These are phyloP conservation scores for Zygogramma bicolorata DNA, from an alignment of 2,888 invertebrate genomes.

Conservation along the genomic window DNA sequence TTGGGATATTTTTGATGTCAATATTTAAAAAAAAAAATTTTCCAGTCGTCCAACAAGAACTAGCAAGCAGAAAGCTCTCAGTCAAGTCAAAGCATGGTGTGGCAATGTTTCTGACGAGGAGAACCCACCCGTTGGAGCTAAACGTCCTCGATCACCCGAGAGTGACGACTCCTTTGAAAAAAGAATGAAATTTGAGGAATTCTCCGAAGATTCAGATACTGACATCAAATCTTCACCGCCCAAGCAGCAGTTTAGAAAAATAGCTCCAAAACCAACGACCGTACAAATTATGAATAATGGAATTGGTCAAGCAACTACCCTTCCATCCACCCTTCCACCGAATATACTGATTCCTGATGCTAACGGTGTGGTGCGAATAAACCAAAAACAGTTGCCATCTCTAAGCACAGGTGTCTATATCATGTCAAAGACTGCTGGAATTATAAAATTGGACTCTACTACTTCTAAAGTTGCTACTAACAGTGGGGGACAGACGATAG, in stretches of 20 bases:
- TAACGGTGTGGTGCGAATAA: slow-evolving; percentile 81
- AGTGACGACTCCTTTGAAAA: slow-evolving; percentile 65
- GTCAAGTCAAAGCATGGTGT: slow-evolving; percentile 88
- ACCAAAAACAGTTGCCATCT: slow-evolving; percentile 79
- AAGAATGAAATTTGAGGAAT: slow-evolving; percentile 62
- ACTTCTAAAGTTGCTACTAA: slow-evolving; percentile 57
- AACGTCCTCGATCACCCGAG: slow-evolving; percentile 49
- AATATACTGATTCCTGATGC: slow-evolving; percentile 69
- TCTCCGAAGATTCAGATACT: slow-evolving; percentile 59
- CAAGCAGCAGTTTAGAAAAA: slow-evolving; percentile 28
- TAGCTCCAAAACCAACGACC: slow-evolving; percentile 35
- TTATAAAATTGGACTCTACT: slow-evolving; percentile 77
- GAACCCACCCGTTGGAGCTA: slow-evolving; percentile 50
- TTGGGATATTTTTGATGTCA: too few relatives aligned
- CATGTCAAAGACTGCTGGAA: slow-evolving; percentile 82
- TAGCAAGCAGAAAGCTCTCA: slow-evolving; percentile 85
- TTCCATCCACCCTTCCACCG: slow-evolving; percentile 51
- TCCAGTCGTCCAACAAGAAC: slow-evolving; percentile 77
- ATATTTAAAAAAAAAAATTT: too few relatives aligned
- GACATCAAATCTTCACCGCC: slow-evolving; percentile 37
- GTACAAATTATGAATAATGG: slow-evolving; percentile 50
- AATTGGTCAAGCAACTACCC: slow-evolving; percentile 45
- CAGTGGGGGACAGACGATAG: slow-evolving; percentile 63
- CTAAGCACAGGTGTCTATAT: slow-evolving; percentile 77
- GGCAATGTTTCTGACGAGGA: slow-evolving; percentile 74